Conservation (phyloP, 1,140 invertebrate species). For the Brachionus calyciflorus region DNA sequence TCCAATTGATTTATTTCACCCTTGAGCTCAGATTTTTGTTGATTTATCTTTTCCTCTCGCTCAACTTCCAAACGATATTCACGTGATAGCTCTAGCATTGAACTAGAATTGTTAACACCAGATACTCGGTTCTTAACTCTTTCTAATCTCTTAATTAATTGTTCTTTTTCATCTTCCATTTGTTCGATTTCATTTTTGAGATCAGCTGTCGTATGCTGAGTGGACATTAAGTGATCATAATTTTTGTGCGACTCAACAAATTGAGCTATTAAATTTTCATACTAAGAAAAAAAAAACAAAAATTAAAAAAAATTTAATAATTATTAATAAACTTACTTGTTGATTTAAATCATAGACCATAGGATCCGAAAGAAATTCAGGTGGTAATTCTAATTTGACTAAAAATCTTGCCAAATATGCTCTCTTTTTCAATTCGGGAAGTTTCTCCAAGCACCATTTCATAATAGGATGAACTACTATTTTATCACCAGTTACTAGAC, state of each 20-base stretch:
- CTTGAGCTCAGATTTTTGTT: conserved; percentile 66
- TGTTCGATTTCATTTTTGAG: conserved; percentile 71
- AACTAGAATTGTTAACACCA: conserved; percentile 62
- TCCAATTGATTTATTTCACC: conserved; percentile 63
- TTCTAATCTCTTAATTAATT: conserved; percentile 70
- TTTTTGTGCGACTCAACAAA: conserved; percentile 78
- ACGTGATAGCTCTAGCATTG: conserved; percentile 68
- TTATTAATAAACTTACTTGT: conserved; percentile 61
- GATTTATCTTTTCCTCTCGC: conserved; percentile 67
- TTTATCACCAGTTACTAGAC: conserved; percentile 72
- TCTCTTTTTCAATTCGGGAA: conserved; percentile 72
- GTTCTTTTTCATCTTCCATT: conserved; percentile 81
- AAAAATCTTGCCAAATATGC: conserved; percentile 75
- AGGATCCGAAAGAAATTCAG: conserved; percentile 73
- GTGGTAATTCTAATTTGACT: conserved; percentile 75
- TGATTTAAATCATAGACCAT: conserved; percentile 71
- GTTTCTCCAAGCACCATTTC: conserved; percentile 73
- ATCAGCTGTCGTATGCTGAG: conserved; percentile 64
- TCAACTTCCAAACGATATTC: conserved; percentile 71
- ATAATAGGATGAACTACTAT: conserved; percentile 73
- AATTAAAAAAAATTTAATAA: background rate
- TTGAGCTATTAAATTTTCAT: conserved; percentile 74
- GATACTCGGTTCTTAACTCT: conserved; percentile 66
- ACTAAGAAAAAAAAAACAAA: conserved; percentile 59
- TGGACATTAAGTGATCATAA: conserved; percentile 67